Evolutionary conservation across 2,888 invertebrate species (phyloP), one percentile per base, ranked within the genome.

Genomic region (Xestia ashworthii): DNA sequence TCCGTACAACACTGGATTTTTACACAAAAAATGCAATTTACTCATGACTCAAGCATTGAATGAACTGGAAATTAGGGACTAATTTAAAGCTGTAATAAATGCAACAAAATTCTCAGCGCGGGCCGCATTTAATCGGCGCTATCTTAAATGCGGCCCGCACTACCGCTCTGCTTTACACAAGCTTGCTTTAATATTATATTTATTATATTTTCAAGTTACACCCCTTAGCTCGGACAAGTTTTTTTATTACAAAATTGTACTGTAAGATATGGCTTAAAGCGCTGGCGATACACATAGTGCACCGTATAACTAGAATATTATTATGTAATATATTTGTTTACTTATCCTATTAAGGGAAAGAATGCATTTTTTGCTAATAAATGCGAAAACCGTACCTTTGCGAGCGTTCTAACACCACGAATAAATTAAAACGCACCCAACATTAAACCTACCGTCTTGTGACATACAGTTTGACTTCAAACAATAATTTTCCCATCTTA

Each of bases 401-500:
- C 74, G 41, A 75, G 74, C 81, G 78, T 82, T 71, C 72, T 69
- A 72, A 82, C 41, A 76, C 53, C 71, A 77, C 74, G 58, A 79
- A 76, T 82, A 81, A 86, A 83, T 82, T 82, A 81, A 82, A 82
- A 79, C 80, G 62, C 76, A 85, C 68, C 60, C 67, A 41, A 73
- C 62, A 74, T 74, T 73, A 80, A 72, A 67, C 60, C 84, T 74
- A 83, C 72, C 71, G 67, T 46, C 79, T 67, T 81, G 81, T 83
- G 87, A 85, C 78, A 87, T 78, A 83, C 86, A 80, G 83, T 76
- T 72, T 65, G 48, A 92, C 94, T 94, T 93, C 94, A 95, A 95
- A 95, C 95, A 94, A 94, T 89, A 93, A 94, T 93, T 94, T 94
- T 93, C 93, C 86, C 89, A 87, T 89, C 90, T 92, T 92, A 93